These are phyloP conservation scores for Sceliomorpha sp. DNA, from an alignment of 2,888 invertebrate genomes.

Conservation along the genomic window DNA sequence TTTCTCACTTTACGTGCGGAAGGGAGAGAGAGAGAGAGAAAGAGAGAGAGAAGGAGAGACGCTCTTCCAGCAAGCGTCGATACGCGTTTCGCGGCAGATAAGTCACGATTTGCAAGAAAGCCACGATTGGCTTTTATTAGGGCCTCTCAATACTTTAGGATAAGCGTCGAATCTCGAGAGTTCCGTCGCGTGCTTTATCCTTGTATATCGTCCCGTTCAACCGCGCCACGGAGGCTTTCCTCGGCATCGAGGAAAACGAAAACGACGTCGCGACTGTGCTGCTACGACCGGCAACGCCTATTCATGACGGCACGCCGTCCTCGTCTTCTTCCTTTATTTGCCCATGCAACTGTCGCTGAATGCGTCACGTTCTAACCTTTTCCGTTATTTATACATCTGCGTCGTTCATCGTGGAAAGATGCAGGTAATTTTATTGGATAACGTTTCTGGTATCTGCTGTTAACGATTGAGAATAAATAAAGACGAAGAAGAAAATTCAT, in stretches of 20 bases:
- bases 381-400: no score
- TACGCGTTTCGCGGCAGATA: slow-evolving; percentile 46
- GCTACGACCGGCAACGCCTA: slow-evolving; percentile 15
- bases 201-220: slow-evolving; percentile 53
- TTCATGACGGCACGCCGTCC: slow-evolving; percentile 36
- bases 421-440: no score
- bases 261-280: slow-evolving; percentile 35
- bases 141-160: slow-evolving; percentile 35
- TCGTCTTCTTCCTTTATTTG: slow-evolving; percentile 61
- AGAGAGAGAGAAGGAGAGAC: no score
- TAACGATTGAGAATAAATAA: no score
- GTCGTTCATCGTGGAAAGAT: no score
- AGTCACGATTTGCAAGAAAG: slow-evolving; percentile 50
- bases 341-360: slow-evolving; percentile 63
- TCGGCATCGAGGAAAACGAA: slow-evolving; percentile 37
- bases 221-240: slow-evolving; percentile 41
- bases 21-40: no score
- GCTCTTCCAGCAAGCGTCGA: slow-evolving; percentile 2
- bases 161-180: slow-evolving; percentile 52
- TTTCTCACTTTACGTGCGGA: no score
- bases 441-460: no score
- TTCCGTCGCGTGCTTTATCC: slow-evolving; percentile 58
- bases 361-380: slow-evolving; percentile 6
- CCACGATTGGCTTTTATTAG: slow-evolving; percentile 52
- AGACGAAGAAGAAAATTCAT: no score